Evolutionary conservation across 2,888 invertebrate species (phyloP).

Genomic region (Tuta absoluta): DNA sequence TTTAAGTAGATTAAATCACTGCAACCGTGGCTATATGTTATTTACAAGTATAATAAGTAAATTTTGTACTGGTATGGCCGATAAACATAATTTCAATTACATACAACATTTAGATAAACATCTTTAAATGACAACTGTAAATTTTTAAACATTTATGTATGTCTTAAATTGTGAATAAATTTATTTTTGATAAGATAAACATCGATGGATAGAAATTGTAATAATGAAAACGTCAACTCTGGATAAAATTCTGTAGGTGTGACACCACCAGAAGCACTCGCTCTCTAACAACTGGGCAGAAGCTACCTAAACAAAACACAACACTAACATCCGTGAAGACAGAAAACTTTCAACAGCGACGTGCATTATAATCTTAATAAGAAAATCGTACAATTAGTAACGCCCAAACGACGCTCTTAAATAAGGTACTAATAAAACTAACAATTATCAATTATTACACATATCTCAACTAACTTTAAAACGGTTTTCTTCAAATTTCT

Average conservation of each 20-base stretch:
- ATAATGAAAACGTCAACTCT: conserved; percentile 56
- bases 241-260: conserved; percentile 62
- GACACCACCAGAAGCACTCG: conserved; percentile 43
- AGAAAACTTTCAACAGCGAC: conserved; percentile 42
- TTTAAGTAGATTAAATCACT: conserved; percentile 72
- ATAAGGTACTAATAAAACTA: conserved; percentile 55
- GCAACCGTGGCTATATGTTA: conserved; percentile 67
- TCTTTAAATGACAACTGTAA: conserved; percentile 58
- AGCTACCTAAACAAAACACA: conserved; percentile 49
- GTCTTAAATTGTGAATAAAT: conserved; percentile 38
- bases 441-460: conserved; percentile 45
- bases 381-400: conserved; percentile 54
- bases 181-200: conserved; percentile 47
- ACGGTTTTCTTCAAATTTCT: conserved; percentile 75
- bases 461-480: conserved; percentile 66
- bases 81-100: conserved; percentile 62
- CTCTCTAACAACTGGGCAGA: conserved; percentile 39
- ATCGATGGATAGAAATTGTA: conserved; percentile 48
- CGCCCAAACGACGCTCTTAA: conserved; percentile 41
- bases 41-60: conserved; percentile 67
- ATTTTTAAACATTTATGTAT: conserved; percentile 50
- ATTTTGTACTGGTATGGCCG: conserved; percentile 76
- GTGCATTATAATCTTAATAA: conserved; percentile 48
- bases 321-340: conserved; percentile 44
- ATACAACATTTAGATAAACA: conserved; percentile 68